Evolutionary conservation across 2,888 invertebrate genomes (phyloP), one percentile per base, ranked within the genome.

Genomic region (Brassicogethes aeneus): DNA sequence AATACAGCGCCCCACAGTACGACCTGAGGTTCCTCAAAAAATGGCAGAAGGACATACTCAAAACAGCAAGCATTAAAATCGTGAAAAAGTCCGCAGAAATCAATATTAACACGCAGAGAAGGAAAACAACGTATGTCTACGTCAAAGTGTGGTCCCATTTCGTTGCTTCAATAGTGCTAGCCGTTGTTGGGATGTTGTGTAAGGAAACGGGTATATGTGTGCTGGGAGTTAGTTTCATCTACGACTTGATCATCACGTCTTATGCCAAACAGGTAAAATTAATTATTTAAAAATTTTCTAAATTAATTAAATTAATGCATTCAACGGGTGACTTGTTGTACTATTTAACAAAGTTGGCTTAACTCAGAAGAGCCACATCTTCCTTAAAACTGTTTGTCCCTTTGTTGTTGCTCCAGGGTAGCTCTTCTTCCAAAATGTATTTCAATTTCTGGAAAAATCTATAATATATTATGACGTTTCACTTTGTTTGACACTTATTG

Each of bases 121-220:
- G 33, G 40, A 42, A 33, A 37, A 15, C 34, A 43, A 41, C 64
- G 61, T 45, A 23, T 23, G 23, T 23, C 5, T 23, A 23, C 10
- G 5, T 23, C 15, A 67, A 70, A 45, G 70, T 72, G 54, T 76
- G 76, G 75, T 48, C 76, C 52, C 82, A 78, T 53, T 70, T 88
- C 56, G 70, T 73, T 40, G 69, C 76, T 47, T 75, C 79, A 47
- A 66, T 80, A 53, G 51, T 79, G 64, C 68, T 62, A 69, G 46
- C 59, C 71, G 64, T 85, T 48, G 82, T 85, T 34, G 89, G 91
- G 49, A 85, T 94, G 71, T 75, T 96, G 54, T 90, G 91, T 72
- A 96, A 95, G 72, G 96, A 96, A 71, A 93, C 93, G 38, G 95
- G 94, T 39, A 81, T 95, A 60, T 92, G 92, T 51, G 91, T 93